Evolutionary conservation across 1,140 invertebrate genomes (phyloP), one percentile per base, ranked within the genome.

Genomic region (Tetramorium alpestre): DNA sequence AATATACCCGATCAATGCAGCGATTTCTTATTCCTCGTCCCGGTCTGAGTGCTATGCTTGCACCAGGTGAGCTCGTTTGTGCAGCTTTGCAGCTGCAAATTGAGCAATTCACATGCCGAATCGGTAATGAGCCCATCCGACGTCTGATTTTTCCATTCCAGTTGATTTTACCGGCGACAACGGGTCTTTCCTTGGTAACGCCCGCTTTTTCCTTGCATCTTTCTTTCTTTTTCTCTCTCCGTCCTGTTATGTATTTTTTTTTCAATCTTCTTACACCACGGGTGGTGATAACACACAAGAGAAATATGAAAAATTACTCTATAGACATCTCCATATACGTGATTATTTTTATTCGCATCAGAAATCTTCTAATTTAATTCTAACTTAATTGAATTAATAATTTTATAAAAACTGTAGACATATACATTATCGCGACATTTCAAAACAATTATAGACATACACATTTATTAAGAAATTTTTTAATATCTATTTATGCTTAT

Each of bases 61-160:
- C 16, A 54, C 47, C 47, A 80, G 22, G 33, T 75, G 47, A 54
- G 51, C 6, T 33, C 25, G 56, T 60, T 18, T 13, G 25, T 25
- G 47, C 38, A 33, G 33, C 8, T 51, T 69, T 41, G 73, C 38
- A 85, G 60, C 51, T 67, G 86, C 56, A 85, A 89, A 89, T 89
- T 85, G 86, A 89, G 86, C 86, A 88, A 88, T 89, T 89, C 56
- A 58, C 86, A 88, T 88, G 80, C 73, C 70, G 78, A 89, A 89
- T 89, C 88, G 58, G 51, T 89, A 89, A 89, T 72, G 80, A 88
- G 65, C 80, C 41, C 58, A 88, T 89, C 65, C 38, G n/a, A 54
- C n/a, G 28, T 49, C 41, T 10, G 78, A 70, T 60, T 75, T 84
- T 75, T 60, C 58, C 69, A 84, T 84, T 75, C 54, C 54, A 41